phyloP scores from a whole-genome alignment of 2,113 vertebrate genomes.

The Cololabis saira region DNA sequence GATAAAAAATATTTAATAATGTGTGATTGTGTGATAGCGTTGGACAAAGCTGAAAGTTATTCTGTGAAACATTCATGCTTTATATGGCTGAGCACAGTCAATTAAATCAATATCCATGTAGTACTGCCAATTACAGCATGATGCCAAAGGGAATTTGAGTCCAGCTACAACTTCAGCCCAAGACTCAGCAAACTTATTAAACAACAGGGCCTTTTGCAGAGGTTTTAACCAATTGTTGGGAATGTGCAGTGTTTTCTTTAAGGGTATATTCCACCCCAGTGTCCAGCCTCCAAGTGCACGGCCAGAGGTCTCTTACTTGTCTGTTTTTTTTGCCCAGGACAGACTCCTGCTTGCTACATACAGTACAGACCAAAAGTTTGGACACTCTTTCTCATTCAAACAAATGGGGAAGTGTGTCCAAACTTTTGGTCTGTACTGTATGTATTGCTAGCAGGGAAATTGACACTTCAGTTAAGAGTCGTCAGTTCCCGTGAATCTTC shows the following conservation, averaged over 20 bases:
- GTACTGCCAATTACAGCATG: conserved; percentile 22
- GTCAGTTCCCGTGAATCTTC: conserved; percentile 72
- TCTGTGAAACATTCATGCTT: conserved; percentile 7
- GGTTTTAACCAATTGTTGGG: conserved; percentile 40
- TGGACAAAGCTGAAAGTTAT: conserved; percentile 36
- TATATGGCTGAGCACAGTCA: conserved; percentile 7
- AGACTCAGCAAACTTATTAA: conserved; percentile 19
- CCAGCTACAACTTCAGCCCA: conserved; percentile 10
- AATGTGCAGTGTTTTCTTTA: conserved; percentile 65
- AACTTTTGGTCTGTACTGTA: no score
- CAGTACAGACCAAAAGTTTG: no score
- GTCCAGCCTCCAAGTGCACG: conserved; percentile 71
- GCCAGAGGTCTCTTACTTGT: conserved; percentile 82
- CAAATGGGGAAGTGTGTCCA: no score
- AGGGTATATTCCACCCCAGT: conserved; percentile 73
- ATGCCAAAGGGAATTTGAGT: conserved; percentile 26
- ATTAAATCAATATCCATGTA: conserved; percentile 21
- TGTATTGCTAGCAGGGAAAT: conserved; percentile 77
- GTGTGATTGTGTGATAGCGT: no score
- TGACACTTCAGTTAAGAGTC: conserved; percentile 88
- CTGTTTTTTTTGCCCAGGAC: conserved; percentile 87
- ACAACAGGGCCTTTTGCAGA: conserved; percentile 29
- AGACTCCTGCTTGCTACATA: conserved; percentile 82
- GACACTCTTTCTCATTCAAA: no score
- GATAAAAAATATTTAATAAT: no score